These are phyloP conservation scores for Planococcus citri DNA, from an alignment of 1,140 invertebrate genomes.

Conservation along the genomic window DNA sequence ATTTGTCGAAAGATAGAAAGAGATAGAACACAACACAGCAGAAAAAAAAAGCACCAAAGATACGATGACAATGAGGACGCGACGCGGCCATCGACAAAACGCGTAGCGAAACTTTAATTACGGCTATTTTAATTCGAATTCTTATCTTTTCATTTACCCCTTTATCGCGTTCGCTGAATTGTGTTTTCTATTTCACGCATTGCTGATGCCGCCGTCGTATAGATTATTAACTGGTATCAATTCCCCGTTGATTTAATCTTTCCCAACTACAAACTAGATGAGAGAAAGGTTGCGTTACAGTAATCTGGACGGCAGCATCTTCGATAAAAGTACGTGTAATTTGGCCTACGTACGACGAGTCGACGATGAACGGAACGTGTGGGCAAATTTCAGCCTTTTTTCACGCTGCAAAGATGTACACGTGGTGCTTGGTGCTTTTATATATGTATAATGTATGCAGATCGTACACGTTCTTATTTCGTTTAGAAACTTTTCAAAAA, in stretches of 20 bases:
- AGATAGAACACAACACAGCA: no score
- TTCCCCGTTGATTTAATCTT: background rate
- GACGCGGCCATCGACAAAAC: no score
- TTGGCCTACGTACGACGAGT: background rate
- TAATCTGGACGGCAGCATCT: no score
- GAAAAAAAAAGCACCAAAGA: no score
- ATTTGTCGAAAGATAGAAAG: no score
- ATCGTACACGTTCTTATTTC: background rate
- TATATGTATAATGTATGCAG: constrained; percentile 5
- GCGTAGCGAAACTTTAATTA: background rate
- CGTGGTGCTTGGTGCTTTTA: background rate
- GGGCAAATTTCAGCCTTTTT: background rate
- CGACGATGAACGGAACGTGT: background rate
- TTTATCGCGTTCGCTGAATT: constrained; percentile 1
- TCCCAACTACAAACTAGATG: no score
- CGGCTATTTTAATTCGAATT: background rate
- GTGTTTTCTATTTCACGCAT: background rate
- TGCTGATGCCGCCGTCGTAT: background rate
- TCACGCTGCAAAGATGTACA: constrained; percentile 5
- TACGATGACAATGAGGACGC: no score
- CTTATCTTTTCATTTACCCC: constrained; percentile 5
- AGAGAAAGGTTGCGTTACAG: no score
- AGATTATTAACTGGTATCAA: background rate
- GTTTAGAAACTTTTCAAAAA: background rate
- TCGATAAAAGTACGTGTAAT: background rate